Base-by-base conservation (phyloP, 2,113 vertebrate genomes). In the Trichomycterus rosablanca region DNA sequence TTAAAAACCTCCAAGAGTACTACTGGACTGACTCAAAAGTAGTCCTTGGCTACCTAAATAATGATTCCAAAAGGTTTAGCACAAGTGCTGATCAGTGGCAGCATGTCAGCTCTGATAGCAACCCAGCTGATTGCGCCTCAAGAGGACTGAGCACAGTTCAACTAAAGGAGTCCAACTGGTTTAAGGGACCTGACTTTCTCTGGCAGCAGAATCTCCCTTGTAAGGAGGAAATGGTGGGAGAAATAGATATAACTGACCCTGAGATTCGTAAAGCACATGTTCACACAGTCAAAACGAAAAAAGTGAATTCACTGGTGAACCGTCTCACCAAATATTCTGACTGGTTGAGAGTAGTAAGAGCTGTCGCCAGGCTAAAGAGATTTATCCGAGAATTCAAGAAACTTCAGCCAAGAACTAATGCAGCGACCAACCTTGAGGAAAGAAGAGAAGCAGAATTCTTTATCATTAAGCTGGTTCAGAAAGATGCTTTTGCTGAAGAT, bases 21-120 rank as follows among this genome's bases (percentile, higher is more conserved):
- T 67, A 42, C 15, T 67, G 57, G 63, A 67, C 56, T 1, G 63
- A 66, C 15, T 59, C 56, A n/a, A 51, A 19, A 16, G 54, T 66
- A 3, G 54, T 59, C 32, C 32, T 67, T 24, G 63, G 39, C 11
- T 71, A 72, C 15, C 16, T 72, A 18, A 68, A 67, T 24, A 73
- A 69, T 19, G 46, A 73, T 9, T 30, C 32, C 16, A 59, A 48
- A n/a, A 63, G 58, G 35, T 43, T 28, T 2, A 69, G 42, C 11
- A 69, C 23, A 64, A 43, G n/a, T 9, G 50, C 59, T 28, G 22
- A 68, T 32, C 57, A 68, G 15, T 60, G 65, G 56, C 24, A 24
- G 45, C 46, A 67, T 12, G 28, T 67, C 48, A 54, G 46, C 10
- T 67, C 49, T 2, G 49, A 61, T 53, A 54, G 35, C 3, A 61